Evolutionary conservation across 2,797 vertebrate genomes (phyloP), one percentile per base, ranked within the genome.

Genomic region (Anabas testudineus): DNA sequence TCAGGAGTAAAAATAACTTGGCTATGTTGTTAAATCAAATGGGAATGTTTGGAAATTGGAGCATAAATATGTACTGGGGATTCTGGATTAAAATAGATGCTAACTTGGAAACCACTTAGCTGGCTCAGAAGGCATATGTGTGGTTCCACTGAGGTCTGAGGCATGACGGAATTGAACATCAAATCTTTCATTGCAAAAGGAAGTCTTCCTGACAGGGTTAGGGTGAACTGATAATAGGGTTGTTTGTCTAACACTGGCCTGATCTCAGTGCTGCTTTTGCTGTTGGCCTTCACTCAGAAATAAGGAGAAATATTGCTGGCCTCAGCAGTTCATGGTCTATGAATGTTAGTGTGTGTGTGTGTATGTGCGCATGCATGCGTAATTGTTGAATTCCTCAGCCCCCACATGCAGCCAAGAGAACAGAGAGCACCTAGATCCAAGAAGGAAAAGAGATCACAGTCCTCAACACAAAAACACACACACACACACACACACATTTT

Each of bases 401-500:
- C 75, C 57, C n/a, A 6, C 78, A 88, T 88, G 84, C 83, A 89
- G 64, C 63, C 48, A 74, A 78, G 56, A 70, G 49, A 81, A 67
- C 57, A 81, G 65, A 85, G 63, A 72, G 55, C 69, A 79, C 76
- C 71, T 79, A 61, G 68, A 83, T 59, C 16, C 13, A 49, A 80
- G 64, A 62, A 42, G 63, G n/a, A 52, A 61, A 72, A 68, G 26
- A 67, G 30, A 69, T 49, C 43, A 75, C 28, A 66, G 57, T 2
- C 2, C 22, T 62, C 39, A n/a, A n/a, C n/a, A n/a, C n/a, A n/a
- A n/a, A 24, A 24, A 45, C 7, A 55, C 30, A 49, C 56, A 46
- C 26, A 67, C 21, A 54, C 46, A 71, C 21, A 36, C 3, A 43
- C 45, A 26, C 36, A 39, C 7, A 10, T n/a, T n/a, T n/a, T n/a